Conservation (phyloP, 2,797 vertebrate species). For the Synaphobranchus kaupii region DNA sequence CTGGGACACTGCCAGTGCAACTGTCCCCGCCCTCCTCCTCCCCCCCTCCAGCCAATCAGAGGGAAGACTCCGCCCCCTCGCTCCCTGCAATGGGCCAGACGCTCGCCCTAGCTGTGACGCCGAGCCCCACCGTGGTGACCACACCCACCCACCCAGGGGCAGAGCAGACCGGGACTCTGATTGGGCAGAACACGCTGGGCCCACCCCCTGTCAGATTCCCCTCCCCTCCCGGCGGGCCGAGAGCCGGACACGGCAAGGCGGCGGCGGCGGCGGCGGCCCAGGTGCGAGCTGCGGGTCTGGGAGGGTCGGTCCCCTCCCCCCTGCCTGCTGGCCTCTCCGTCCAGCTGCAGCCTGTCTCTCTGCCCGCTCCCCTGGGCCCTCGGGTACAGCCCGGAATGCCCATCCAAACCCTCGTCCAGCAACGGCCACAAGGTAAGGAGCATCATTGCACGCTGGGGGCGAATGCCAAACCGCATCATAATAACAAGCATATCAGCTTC, state of each 20-base stretch:
- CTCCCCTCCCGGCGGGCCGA: slow-evolving; percentile 44
- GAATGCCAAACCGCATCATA: not conserved
- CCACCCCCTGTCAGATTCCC: slow-evolving; percentile 46
- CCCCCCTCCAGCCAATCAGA: slow-evolving; percentile 46
- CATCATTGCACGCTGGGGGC: slow-evolving; percentile 11
- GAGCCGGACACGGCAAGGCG: slow-evolving; percentile 31
- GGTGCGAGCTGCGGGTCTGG: not conserved
- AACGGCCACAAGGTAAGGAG: slow-evolving; percentile 70
- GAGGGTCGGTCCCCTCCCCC: slow-evolving; percentile 41
- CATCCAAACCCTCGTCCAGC: slow-evolving; percentile 59
- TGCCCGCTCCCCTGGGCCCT: slow-evolving; percentile 43
- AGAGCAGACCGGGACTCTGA: slow-evolving; percentile 48
- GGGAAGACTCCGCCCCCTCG: slow-evolving; percentile 45
- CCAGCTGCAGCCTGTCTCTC: slow-evolving; percentile 60
- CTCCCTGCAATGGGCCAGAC: slow-evolving; percentile 41
- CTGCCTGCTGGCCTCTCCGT: slow-evolving; percentile 51
- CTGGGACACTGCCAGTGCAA: slow-evolving; percentile 54
- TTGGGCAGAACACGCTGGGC: slow-evolving; percentile 49
- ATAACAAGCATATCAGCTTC: not conserved
- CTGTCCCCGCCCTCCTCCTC: slow-evolving; percentile 62
- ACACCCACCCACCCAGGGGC: slow-evolving; percentile 56
- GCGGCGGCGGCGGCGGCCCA: not conserved
- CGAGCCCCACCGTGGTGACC: slow-evolving; percentile 39
- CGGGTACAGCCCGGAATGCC: slow-evolving; percentile 53
- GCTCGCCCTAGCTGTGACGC: slow-evolving; percentile 41